Base-by-base conservation (phyloP, 2,113 vertebrate species). In the Sardina pilchardus region DNA sequence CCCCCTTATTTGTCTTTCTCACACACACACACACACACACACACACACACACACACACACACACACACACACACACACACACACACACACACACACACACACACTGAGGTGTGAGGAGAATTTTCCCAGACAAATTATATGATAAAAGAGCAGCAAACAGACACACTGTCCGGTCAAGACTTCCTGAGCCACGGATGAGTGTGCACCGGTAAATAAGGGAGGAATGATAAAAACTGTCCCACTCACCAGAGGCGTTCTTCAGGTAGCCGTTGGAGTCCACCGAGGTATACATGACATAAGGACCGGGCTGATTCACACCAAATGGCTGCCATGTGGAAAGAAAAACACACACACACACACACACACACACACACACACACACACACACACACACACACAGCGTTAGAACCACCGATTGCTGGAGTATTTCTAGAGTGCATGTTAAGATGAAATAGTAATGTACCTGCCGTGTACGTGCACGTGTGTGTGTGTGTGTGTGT, bases 281-380 rank as follows among this genome's bases (percentile, higher is more conserved):
- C 0, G 98, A 97, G 67, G 96, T 99, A 91, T 99, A 99, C 97
- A 95, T 98, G 93, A 99, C 97, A 84, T 99, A 99, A 17, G 98
- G 98, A 71, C 98, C 98, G 7, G 98, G 98, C 87, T 99, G 98
- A 89, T 99, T 99, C 43, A 99, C 98, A 88, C 98, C 98, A 36
- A 98, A 98, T 53, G 97, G 98, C 97, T 99, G 91, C 12, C 90
- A 89, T 39, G 86, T 43, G 86, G 44, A 86, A 4, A 82, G 56
- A 88, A 84, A 17, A 30, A 83, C 26, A 6, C 86, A 43, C 26
- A 82, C 43, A 83, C 83, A 86, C 75, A 88, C 26, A 89, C 59
- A 92, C n/a, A 89, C 0, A 36, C 8, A 87, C 48, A 84, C 6
- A 87, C 39, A 86, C 75, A 81, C 56, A n/a, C 39, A 85, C 26